Percentiles rank a stretch among this genome's conserved stretches.
Conservation (phyloP, 2,888 invertebrate genomes). For the Willowsia nigromaculata region DNA sequence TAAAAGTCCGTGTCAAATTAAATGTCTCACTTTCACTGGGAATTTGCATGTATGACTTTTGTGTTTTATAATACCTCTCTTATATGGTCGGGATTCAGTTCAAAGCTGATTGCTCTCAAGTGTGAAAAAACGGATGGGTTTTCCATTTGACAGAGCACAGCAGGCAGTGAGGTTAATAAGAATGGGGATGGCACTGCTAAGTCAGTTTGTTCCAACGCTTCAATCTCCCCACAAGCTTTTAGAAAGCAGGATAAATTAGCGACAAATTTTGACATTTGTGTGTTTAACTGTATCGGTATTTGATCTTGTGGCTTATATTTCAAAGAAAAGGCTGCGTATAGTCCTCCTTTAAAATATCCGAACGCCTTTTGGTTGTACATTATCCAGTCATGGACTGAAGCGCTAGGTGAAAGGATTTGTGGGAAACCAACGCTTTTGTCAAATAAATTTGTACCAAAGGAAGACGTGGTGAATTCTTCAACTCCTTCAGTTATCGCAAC, state of each 20-base stretch:
- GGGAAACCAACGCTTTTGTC: conserved; percentile 72
- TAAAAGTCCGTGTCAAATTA: background rate
- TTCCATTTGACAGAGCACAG: conserved; percentile 74
- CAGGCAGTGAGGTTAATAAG: conserved; percentile 73
- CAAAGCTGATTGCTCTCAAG: conserved; percentile 51
- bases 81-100: conserved; percentile 52
- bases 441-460: conserved; percentile 74
- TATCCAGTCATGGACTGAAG: conserved; percentile 74
- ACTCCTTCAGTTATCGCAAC: conserved; percentile 76
- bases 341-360: conserved; percentile 78
- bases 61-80: conserved; percentile 38
- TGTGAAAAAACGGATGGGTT: conserved; percentile 63
- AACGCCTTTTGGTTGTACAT: conserved; percentile 70
- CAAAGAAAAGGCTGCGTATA: conserved; percentile 72
- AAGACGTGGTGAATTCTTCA: conserved; percentile 76
- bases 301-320: background rate
- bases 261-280: conserved; percentile 65
- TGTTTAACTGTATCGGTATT: background rate
- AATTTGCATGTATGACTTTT: too few relatives aligned
- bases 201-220: conserved; percentile 64
- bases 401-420: conserved; percentile 66
- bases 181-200: conserved; percentile 62
- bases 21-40: background rate
- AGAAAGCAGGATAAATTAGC: conserved; percentile 70
- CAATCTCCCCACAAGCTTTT: conserved; percentile 71